Percentiles rank a stretch among this genome's conserved stretches.
phyloP scores from a whole-genome alignment of 2,113 vertebrate species.

The Sylvietta virens region DNA sequence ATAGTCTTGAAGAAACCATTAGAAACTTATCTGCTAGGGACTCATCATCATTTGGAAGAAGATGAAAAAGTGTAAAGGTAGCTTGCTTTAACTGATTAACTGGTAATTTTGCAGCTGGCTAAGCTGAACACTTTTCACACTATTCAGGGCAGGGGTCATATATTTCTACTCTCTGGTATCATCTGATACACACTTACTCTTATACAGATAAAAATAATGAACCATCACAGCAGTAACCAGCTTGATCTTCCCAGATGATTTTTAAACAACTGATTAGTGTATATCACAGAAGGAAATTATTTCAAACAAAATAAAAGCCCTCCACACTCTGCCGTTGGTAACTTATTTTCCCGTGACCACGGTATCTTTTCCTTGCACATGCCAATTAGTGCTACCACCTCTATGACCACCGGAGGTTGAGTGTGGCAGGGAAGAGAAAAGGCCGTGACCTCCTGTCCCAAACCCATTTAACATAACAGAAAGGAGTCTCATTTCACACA shows the following conservation, averaged over 20 bases:
- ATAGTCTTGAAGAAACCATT: neutral
- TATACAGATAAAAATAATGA: neutral
- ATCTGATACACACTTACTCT: neutral
- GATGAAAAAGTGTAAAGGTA: neutral
- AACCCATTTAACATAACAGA: neutral
- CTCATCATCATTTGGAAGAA: neutral
- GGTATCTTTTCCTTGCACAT: neutral
- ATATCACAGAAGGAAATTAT: neutral
- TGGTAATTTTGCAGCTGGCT: neutral
- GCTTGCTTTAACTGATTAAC: neutral
- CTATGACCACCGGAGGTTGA: neutral
- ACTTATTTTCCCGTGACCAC: neutral
- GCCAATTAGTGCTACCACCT: accelerated
- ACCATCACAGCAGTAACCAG: neutral
- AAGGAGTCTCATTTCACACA: neutral
- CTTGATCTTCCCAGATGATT: neutral
- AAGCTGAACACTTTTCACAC: neutral
- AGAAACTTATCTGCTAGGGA: neutral
- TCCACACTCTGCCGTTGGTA: neutral
- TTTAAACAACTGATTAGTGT: neutral
- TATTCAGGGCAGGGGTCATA: neutral
- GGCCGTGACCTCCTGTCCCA: neutral
- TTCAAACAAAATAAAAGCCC: neutral
- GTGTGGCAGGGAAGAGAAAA: neutral
- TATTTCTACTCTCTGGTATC: neutral